phyloP scores from a whole-genome alignment of 2,888 invertebrate species.

The Atherix ibis region DNA sequence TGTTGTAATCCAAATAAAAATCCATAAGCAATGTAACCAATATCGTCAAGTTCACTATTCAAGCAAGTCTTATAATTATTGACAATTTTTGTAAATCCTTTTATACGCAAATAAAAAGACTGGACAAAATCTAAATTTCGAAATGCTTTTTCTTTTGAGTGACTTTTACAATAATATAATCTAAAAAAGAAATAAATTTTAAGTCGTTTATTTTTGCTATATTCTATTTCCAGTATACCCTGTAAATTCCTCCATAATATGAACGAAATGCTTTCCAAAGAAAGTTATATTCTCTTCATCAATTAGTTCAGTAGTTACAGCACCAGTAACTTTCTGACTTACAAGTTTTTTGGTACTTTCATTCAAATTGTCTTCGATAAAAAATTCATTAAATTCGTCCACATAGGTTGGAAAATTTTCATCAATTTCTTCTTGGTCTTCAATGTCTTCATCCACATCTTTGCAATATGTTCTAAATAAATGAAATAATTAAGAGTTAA shows the following conservation, averaged over 20 bases:
- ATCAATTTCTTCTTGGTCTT: slow-evolving; percentile 45
- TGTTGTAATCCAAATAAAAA: slow-evolving; percentile 26
- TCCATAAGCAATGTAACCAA: slow-evolving; percentile 21
- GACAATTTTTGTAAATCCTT: slow-evolving; percentile 23
- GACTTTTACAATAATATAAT: slow-evolving; percentile 19
- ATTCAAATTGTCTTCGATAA: slow-evolving; percentile 34
- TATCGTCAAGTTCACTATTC: slow-evolving; percentile 21
- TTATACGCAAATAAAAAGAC: slow-evolving; percentile 21
- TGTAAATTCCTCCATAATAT: slow-evolving; percentile 22
- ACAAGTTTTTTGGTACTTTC: too few species aligned
- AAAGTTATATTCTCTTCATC: slow-evolving; percentile 23
- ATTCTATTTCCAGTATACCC: slow-evolving; percentile 9
- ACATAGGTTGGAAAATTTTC: slow-evolving; percentile 54
- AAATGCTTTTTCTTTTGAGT: slow-evolving; percentile 3
- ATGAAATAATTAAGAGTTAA: slow-evolving; percentile 11
- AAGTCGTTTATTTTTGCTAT: background rate
- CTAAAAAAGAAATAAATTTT: slow-evolving; percentile 11
- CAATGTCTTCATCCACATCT: slow-evolving; percentile 51
- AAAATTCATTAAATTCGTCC: slow-evolving; percentile 49
- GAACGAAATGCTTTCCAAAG: slow-evolving; percentile 23
- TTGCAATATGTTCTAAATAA: slow-evolving; percentile 45
- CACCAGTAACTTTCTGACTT: slow-evolving; percentile 32
- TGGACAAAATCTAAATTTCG: slow-evolving; percentile 15
- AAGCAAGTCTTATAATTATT: slow-evolving; percentile 21
- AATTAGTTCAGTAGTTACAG: slow-evolving; percentile 15